These are phyloP conservation scores for Agonopterix alstromeriana DNA, from an alignment of 2,888 invertebrate species.

Conservation along the genomic window DNA sequence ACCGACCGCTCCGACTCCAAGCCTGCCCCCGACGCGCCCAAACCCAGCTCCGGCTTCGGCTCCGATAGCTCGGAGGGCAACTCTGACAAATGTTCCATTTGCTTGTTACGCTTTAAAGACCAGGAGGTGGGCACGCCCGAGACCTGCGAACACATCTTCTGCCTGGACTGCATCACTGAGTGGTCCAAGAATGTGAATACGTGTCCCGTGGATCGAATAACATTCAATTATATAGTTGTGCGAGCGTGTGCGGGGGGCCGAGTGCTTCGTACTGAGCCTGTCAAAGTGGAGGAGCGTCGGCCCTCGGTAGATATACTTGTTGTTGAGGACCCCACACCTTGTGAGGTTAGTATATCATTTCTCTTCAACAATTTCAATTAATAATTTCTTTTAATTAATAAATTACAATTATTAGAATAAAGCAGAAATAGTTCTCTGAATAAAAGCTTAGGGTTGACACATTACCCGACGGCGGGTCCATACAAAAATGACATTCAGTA, in stretches of 20 bases:
- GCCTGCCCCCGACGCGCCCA: constrained; percentile 11
- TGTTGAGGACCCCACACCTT: constrained; percentile 83
- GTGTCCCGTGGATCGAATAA: constrained; percentile 93
- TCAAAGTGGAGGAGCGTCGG: constrained; percentile 73
- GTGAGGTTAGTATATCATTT: constrained; percentile 74
- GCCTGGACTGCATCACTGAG: constrained; percentile 91
- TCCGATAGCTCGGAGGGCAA: constrained; percentile 82
- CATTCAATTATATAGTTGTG: constrained; percentile 87
- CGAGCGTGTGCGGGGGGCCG: constrained; percentile 81
- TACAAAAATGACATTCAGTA: no score
- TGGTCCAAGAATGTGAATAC: constrained; percentile 98
- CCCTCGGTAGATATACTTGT: constrained; percentile 61
- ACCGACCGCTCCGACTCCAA: constrained; percentile 29
- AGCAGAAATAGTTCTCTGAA: no score
- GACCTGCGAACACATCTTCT: constrained; percentile 92
- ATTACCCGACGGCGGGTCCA: no score
- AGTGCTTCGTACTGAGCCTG: constrained; percentile 79
- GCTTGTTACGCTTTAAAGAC: constrained; percentile 83
- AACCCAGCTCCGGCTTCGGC: constrained; percentile 49
- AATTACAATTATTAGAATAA: background rate
- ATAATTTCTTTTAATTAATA: background rate
- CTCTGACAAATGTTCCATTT: constrained; percentile 93
- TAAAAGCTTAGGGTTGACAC: no score
- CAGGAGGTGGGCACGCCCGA: constrained; percentile 92
- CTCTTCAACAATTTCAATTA: no score